Percentiles rank a stretch among this genome's conserved stretches.
These are phyloP conservation scores for Sminthurides bifidus DNA, from an alignment of 1,140 invertebrate genomes.

Conservation along the genomic window DNA sequence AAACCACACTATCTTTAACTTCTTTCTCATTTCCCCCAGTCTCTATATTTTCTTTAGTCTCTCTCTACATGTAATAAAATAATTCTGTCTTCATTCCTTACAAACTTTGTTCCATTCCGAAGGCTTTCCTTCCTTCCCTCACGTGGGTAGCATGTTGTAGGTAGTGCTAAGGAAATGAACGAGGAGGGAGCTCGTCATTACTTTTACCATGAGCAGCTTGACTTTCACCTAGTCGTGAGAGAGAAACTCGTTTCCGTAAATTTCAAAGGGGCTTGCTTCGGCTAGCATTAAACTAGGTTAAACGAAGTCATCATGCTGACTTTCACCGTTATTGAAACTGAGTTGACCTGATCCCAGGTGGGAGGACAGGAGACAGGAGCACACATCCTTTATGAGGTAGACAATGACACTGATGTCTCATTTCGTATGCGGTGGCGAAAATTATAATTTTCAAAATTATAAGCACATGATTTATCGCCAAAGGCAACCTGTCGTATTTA, in stretches of 20 bases:
- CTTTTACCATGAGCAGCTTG: too few relatives aligned
- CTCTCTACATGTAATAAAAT: background rate
- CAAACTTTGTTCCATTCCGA: background rate
- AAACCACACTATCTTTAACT: background rate
- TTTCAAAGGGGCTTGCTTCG: too few relatives aligned
- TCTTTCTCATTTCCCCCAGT: background rate
- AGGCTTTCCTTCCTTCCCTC: background rate
- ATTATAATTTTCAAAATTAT: background rate
- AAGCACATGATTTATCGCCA: background rate
- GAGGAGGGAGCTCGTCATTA: too few relatives aligned
- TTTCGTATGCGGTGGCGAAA: background rate
- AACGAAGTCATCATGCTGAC: too few relatives aligned
- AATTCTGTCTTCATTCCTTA: background rate
- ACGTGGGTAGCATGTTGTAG: too few relatives aligned
- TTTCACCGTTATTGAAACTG: too few relatives aligned
- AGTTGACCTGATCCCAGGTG: background rate
- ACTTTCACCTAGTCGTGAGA: too few relatives aligned
- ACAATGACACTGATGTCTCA: background rate
- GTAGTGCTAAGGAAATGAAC: too few relatives aligned
- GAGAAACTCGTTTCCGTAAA: too few relatives aligned
- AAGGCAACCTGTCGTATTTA: background rate
- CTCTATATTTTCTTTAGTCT: background rate
- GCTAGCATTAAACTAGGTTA: too few relatives aligned
- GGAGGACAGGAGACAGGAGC: background rate
- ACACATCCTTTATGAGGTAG: background rate